A percentile compares a stretch with the other conserved stretches of the same genome.
Conservation (phyloP, 2,797 vertebrate genomes). For the Eurystomus glaucurus region DNA sequence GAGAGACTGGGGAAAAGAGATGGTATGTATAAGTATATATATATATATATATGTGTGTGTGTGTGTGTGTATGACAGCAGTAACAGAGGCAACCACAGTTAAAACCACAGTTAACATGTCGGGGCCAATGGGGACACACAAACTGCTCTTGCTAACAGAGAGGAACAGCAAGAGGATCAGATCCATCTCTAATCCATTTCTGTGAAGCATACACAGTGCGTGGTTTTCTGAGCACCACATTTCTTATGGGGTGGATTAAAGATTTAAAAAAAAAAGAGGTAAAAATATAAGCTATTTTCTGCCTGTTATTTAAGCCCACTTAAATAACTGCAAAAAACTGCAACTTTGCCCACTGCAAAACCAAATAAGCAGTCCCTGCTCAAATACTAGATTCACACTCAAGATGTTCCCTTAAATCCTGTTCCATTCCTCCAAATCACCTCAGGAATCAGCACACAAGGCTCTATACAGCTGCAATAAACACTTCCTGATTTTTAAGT, state of each 20-base stretch:
- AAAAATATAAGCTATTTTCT: neutral
- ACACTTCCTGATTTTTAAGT: neutral
- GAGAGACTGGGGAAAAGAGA: conserved; percentile 49
- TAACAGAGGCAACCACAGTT: neutral
- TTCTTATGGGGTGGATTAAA: neutral
- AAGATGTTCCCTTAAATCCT: neutral
- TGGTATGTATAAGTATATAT: no score
- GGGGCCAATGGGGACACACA: neutral
- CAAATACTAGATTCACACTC: neutral
- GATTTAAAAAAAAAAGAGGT: rapidly evolving
- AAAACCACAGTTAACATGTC: rapidly evolving
- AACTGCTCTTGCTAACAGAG: neutral
- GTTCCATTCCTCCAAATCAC: neutral
- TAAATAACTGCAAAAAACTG: neutral
- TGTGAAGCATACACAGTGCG: neutral
- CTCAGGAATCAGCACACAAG: neutral
- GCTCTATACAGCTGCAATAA: neutral
- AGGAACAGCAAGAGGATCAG: neutral
- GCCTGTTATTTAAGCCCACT: neutral
- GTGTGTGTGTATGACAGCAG: neutral
- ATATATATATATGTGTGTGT: rapidly evolving
- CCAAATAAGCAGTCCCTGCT: neutral
- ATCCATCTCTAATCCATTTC: neutral
- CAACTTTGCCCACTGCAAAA: neutral
- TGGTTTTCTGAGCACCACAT: neutral